Percentiles rank a stretch among this genome's conserved stretches.
Evolutionary conservation across 2,113 vertebrate species (phyloP).

Genomic region (Corythornis madagascariensis): DNA sequence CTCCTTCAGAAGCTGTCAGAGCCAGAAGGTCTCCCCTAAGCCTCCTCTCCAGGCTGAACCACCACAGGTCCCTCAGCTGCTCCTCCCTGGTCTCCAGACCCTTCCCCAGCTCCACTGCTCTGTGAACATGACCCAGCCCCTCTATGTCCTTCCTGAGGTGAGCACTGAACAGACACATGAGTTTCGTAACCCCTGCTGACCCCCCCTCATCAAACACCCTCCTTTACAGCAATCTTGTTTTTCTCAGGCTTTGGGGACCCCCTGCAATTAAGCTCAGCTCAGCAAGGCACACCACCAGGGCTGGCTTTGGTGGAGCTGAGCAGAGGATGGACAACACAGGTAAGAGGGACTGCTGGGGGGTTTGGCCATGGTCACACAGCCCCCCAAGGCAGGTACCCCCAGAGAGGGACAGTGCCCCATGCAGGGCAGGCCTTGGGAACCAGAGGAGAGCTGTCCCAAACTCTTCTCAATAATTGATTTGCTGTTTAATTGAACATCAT

Average conservation of each 20-base stretch:
- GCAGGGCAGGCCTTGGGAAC: background rate
- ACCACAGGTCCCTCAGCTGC: background rate
- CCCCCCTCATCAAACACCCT: fast-evolving
- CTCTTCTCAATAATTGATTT: slow-evolving; percentile 99
- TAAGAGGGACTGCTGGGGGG: background rate
- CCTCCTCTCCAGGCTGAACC: background rate
- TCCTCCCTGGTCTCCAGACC: background rate
- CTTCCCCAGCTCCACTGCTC: background rate
- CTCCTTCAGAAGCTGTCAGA: background rate
- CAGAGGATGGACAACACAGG: fast-evolving
- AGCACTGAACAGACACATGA: background rate
- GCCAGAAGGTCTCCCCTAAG: background rate
- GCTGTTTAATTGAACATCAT: slow-evolving; percentile 99
- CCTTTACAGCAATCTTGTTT: background rate
- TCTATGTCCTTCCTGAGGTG: too few relatives aligned
- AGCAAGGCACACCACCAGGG: fast-evolving
- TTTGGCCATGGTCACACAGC: background rate
- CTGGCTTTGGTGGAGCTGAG: fast-evolving
- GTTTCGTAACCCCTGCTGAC: fast-evolving
- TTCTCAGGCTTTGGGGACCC: background rate
- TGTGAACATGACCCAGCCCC: background rate
- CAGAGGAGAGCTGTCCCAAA: slow-evolving; percentile 83
- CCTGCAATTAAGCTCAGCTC: background rate
- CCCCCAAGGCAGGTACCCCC: background rate
- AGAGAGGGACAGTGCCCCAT: slow-evolving; percentile 21